A percentile compares a stretch with the other conserved stretches of the same genome.
These are phyloP conservation scores for Heliconius melpomene DNA, from an alignment of 1,140 invertebrate species.

Conservation along the genomic window DNA sequence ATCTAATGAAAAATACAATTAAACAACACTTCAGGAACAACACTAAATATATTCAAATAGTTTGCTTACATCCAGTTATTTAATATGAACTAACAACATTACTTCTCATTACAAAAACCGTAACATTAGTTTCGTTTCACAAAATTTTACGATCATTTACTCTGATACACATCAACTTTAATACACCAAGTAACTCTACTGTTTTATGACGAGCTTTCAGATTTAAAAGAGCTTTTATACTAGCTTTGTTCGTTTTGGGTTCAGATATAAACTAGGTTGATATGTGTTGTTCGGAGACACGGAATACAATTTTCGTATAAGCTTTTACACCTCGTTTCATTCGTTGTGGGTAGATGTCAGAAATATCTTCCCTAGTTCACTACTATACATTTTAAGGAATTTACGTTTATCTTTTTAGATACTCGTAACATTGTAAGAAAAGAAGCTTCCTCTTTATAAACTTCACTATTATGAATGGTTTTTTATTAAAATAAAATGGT, in stretches of 20 bases:
- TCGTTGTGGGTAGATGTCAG: background rate
- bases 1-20: too few species aligned
- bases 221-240: background rate
- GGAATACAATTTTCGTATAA: slow-evolving; percentile 7
- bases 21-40: background rate
- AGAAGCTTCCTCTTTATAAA: too few species aligned
- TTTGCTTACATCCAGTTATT: background rate
- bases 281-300: slow-evolving; percentile 5
- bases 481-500: too few species aligned
- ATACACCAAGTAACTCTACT: background rate
- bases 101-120: background rate
- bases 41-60: background rate
- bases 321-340: background rate
- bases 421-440: too few species aligned
- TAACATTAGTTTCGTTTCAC: slow-evolving; percentile 9
- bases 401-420: background rate
- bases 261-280: slow-evolving; percentile 7
- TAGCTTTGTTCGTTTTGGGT: slow-evolving; percentile 10
- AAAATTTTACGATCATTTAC: slow-evolving; percentile 16
- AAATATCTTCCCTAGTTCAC: background rate
- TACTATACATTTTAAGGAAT: background rate
- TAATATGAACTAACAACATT: background rate
- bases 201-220: slow-evolving; percentile 7
- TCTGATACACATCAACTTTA: slow-evolving; percentile 1
- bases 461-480: too few species aligned